These are phyloP conservation scores for Climacteris rufus DNA, from an alignment of 2,113 vertebrate genomes.

Conservation along the genomic window DNA sequence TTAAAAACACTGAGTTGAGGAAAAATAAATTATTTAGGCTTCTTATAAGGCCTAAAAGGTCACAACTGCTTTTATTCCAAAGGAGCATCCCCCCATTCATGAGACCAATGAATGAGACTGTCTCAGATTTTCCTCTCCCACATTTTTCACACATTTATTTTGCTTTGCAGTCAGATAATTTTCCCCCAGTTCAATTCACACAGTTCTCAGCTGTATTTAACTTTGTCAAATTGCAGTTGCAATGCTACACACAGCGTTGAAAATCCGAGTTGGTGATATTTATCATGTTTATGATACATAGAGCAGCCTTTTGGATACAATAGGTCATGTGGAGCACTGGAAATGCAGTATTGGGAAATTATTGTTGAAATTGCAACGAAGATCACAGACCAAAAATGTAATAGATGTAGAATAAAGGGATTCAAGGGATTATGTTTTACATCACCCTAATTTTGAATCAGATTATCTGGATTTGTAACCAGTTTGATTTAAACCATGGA, in stretches of 20 bases:
- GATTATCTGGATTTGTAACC: neutral
- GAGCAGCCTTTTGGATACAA: neutral
- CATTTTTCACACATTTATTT: neutral
- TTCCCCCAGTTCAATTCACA: neutral
- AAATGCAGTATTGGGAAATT: neutral
- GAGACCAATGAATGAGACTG: neutral
- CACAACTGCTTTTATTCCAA: neutral
- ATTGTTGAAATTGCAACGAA: neutral
- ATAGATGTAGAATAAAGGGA: neutral
- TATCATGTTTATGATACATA: rapidly evolving
- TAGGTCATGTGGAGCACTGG: neutral
- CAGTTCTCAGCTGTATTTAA: neutral
- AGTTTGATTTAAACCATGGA: neutral
- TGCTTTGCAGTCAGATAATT: neutral
- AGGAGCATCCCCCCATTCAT: neutral
- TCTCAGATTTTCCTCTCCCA: neutral
- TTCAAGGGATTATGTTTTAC: neutral
- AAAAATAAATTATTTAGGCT: neutral
- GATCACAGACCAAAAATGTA: neutral
- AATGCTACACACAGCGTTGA: neutral
- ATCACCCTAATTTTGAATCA: neutral
- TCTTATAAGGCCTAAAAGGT: neutral
- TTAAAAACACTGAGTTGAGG: too few species aligned
- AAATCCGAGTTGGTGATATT: neutral
- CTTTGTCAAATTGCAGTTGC: neutral